Base-by-base conservation (phyloP, 2,888 invertebrate species). In the Leptopilina syphax region DNA sequence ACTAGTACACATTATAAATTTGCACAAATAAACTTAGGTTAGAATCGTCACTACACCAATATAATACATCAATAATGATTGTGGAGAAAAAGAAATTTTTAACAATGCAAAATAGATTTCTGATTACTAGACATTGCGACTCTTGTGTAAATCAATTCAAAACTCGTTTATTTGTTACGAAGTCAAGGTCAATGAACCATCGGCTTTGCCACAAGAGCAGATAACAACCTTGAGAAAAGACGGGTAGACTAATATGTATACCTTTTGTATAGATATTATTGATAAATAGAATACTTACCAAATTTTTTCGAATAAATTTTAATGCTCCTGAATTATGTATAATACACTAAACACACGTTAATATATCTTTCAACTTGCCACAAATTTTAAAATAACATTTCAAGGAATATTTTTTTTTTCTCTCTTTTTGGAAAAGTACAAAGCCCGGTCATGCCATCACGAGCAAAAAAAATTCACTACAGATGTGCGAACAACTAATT, bases 161-260 rank as follows among this genome's bases (percentile, higher is more conserved):
- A 73, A 81, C 65, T 79, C 82, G 77, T 84, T 82, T 83, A 82
- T 84, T 81, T 82, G 80, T 77, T 77, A 80, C 86, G 86, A 88
- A 89, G 89, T 89, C 89, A 89, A 89, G 89, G 89, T 85, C 88
- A 85, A 86, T 83, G 84, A 84, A 88, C 84, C 76, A 80, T 81
- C 65, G 79, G 78, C 76, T 77, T 81, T 65, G 81, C 78, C 68
- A 57, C 77, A 65, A 57, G 66, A 81, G 65, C 76, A 81, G 81
- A 82, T 81, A 82, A 83, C 83, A 84, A 85, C 83, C 83, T 85
- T 86, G 84, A 81, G 76, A 81, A 57, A 73, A 60, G 76, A 78
- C 65, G 44, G 44, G 76, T 63, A 63, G 76, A 78, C 70, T 67
- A 34, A 34, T 34, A 34, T 34, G 34, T 34, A 63, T 73, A 57